phyloP scores from a whole-genome alignment of 2,113 vertebrate species.

The Hyla sarda region DNA sequence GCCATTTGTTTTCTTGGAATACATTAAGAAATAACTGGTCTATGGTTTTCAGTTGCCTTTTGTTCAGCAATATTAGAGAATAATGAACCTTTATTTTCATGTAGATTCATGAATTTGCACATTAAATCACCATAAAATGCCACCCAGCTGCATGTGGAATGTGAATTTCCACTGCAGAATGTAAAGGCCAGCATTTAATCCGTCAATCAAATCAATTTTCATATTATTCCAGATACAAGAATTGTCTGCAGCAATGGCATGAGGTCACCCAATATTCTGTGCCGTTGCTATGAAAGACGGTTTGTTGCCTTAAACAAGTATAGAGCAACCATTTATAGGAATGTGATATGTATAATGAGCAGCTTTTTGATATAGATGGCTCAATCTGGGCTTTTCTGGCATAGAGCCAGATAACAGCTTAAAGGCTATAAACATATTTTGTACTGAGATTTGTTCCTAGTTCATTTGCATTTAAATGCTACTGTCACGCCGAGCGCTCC shows the following conservation, averaged over 20 bases:
- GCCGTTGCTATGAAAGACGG: neutral
- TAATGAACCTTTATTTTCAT: neutral
- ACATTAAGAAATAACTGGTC: neutral
- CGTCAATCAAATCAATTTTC: constrained; percentile 35
- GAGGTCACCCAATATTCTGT: constrained; percentile 11
- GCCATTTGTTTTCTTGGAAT: neutral
- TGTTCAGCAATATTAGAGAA: neutral
- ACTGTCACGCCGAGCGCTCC: no score
- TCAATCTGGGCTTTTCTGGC: neutral
- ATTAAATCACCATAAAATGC: neutral
- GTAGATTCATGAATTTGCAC: neutral
- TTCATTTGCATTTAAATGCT: no score
- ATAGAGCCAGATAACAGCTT: no score
- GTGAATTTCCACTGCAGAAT: constrained; percentile 7
- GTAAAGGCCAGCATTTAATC: neutral
- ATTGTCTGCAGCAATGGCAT: constrained; percentile 8
- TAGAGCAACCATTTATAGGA: neutral
- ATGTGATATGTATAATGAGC: neutral
- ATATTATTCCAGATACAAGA: neutral
- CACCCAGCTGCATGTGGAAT: neutral
- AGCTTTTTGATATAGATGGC: neutral
- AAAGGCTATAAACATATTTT: no score
- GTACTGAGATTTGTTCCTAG: no score
- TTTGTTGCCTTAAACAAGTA: neutral
- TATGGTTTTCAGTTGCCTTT: neutral